Evolutionary conservation across 2,113 vertebrate genomes (phyloP).

Genomic region (Rhinolophus sinicus): DNA sequence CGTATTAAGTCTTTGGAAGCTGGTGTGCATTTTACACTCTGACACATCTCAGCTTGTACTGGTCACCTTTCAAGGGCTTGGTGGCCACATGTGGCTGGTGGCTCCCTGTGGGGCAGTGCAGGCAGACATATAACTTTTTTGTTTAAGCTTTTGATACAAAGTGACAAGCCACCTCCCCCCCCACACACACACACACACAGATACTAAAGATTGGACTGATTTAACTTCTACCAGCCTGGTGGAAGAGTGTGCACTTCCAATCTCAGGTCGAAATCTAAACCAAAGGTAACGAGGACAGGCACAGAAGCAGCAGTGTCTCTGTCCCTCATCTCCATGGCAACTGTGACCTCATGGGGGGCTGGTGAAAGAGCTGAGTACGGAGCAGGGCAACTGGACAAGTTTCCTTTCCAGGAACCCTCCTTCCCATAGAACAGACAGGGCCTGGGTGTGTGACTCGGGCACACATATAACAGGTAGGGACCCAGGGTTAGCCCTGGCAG

Average conservation of each 20-base stretch:
- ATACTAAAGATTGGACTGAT: background rate
- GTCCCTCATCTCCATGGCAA: constrained; percentile 59
- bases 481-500: background rate
- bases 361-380: background rate
- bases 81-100: background rate
- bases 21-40: fast-evolving
- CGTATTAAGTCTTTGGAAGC: background rate
- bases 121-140: background rate
- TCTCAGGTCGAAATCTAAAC: constrained; percentile 8
- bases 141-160: background rate
- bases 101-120: fast-evolving
- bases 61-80: background rate
- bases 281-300: background rate
- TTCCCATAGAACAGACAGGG: background rate
- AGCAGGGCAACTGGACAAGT: background rate
- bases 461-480: fast-evolving
- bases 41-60: background rate
- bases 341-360: fast-evolving
- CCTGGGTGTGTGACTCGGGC: background rate
- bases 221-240: background rate
- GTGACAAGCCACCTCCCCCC: background rate
- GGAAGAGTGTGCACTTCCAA: background rate
- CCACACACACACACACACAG: too few relatives aligned
- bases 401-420: fast-evolving
- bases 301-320: background rate